Conservation (phyloP, 2,113 vertebrate species). For the Bubalus kerabau region DNA sequence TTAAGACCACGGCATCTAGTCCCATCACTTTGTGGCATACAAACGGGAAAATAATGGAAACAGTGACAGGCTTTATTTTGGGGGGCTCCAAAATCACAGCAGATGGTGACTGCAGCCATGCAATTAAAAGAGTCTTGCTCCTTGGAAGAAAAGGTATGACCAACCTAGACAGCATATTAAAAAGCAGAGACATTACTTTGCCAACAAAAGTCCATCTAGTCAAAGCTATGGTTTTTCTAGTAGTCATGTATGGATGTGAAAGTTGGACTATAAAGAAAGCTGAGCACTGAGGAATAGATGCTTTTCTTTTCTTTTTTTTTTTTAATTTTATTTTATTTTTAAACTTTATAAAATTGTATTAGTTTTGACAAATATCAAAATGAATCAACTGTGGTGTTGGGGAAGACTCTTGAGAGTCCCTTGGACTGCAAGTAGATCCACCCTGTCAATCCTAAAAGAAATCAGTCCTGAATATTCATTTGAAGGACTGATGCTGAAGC, state of each 20-base stretch:
- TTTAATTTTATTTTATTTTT: too few relatives aligned
- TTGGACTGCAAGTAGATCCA: background rate
- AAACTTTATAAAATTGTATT: too few relatives aligned
- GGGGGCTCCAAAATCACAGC: background rate
- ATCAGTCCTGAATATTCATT: background rate
- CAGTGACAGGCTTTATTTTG: background rate
- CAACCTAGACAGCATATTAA: background rate
- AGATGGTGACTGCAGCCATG: background rate
- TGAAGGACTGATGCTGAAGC: background rate
- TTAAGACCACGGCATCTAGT: background rate
- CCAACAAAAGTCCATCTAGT: background rate
- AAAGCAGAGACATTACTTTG: background rate
- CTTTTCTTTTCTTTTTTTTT: background rate
- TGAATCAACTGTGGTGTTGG: background rate
- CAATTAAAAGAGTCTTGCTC: background rate
- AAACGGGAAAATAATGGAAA: background rate
- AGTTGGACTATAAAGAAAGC: background rate
- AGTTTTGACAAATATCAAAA: too few relatives aligned
- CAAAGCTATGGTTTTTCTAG: background rate
- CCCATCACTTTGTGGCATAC: background rate
- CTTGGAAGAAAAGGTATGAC: background rate
- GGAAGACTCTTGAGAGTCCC: background rate
- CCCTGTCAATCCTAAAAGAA: background rate
- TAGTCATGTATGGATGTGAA: background rate
- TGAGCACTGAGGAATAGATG: background rate